phyloP scores from a whole-genome alignment of 1,140 invertebrate genomes.

The Cotesia vestalis region DNA sequence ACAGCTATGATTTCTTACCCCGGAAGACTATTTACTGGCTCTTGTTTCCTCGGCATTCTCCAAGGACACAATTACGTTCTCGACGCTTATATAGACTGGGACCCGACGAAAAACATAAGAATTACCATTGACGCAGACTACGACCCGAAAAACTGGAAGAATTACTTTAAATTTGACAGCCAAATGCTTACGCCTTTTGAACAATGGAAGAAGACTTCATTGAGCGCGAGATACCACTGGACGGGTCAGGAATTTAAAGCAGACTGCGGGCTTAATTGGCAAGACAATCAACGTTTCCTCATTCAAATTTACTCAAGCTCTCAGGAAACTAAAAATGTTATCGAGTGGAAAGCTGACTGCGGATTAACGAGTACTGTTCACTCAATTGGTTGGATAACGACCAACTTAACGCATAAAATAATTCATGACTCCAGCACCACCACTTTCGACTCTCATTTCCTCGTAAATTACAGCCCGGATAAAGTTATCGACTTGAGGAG shows the following conservation, averaged over 20 bases:
- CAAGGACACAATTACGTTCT: constrained; percentile 62
- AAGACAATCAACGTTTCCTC: constrained; percentile 67
- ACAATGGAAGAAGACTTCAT: constrained; percentile 75
- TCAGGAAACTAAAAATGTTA: constrained; percentile 48
- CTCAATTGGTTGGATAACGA: constrained; percentile 67
- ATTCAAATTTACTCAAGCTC: constrained; percentile 66
- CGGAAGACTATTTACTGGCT: constrained; percentile 73
- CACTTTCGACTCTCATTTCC: constrained; percentile 65
- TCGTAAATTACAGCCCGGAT: constrained; percentile 66
- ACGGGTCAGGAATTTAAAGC: constrained; percentile 52
- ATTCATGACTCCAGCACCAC: constrained; percentile 55
- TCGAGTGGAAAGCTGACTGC: constrained; percentile 64
- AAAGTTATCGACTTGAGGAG: constrained; percentile 68
- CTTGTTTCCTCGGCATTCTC: constrained; percentile 62
- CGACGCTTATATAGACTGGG: constrained; percentile 68
- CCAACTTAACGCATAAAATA: constrained; percentile 66
- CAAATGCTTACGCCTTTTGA: constrained; percentile 76
- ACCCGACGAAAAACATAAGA: constrained; percentile 64
- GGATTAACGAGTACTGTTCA: constrained; percentile 69
- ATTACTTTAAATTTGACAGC: constrained; percentile 59
- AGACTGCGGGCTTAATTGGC: constrained; percentile 68
- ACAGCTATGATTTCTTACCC: constrained; percentile 76
- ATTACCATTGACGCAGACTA: constrained; percentile 66
- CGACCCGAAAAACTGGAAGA: constrained; percentile 60
- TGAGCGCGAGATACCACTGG: constrained; percentile 68